Evolutionary conservation across 2,797 vertebrate genomes (phyloP).

Genomic region (Eulemur albifrons): DNA sequence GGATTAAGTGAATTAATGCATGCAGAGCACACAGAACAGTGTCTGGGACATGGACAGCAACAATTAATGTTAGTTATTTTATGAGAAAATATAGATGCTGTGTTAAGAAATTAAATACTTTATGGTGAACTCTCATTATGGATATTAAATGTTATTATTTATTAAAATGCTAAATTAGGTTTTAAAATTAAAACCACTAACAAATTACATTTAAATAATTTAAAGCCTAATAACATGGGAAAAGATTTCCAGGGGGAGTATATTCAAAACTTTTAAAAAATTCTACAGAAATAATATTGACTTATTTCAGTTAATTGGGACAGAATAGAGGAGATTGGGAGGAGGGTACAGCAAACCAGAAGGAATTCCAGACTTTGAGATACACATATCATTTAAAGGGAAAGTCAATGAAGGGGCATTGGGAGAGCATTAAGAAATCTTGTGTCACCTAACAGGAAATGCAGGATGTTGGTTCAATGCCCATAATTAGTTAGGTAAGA

Average conservation of each 20-base stretch:
- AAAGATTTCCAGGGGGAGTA: conserved; percentile 55
- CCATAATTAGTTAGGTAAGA: not conserved
- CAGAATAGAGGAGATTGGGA: not conserved
- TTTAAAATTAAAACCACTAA: conserved; percentile 77
- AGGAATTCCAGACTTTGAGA: not conserved
- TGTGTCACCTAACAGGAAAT: not conserved
- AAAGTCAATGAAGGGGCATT: not conserved
- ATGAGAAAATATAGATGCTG: conserved; percentile 65
- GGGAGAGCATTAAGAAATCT: not conserved
- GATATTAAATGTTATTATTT: conserved; percentile 78
- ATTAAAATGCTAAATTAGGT: conserved; percentile 74
- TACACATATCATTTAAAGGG: not conserved
- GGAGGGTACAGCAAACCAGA: not conserved
- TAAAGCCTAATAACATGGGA: conserved; percentile 65
- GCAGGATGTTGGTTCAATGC: not conserved
- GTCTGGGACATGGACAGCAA: not conserved
- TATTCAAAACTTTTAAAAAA: conserved; percentile 29
- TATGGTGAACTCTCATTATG: conserved; percentile 52
- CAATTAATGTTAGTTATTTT: conserved; percentile 69
- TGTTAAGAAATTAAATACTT: conserved; percentile 71
- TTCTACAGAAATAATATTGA: conserved; percentile 42
- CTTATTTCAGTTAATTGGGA: conserved; percentile 56
- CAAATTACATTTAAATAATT: conserved; percentile 76
- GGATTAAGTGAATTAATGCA: conserved; percentile 60
- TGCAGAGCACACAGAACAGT: not conserved